Evolutionary conservation across 2,113 vertebrate species (phyloP), one percentile per base, ranked within the genome.

Genomic region (Serinus canaria): DNA sequence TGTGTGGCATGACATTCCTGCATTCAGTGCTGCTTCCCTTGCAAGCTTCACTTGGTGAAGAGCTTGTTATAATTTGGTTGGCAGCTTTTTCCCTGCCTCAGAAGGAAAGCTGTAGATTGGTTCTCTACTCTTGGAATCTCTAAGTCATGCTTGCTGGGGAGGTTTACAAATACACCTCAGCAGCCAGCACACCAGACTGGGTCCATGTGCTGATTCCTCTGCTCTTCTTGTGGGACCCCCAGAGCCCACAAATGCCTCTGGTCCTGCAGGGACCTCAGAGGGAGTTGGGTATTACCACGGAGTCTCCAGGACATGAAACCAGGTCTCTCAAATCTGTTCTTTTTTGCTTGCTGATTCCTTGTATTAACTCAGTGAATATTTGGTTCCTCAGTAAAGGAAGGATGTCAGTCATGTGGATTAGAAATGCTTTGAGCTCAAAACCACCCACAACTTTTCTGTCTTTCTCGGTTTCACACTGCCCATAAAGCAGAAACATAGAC

Each of bases 181-280:
- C 76, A 73, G 41, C 21, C 28, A 60, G 31, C 13, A 8, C 31
- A 19, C 25, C 46, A 39, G 50, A 13, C 49, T 79, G 4, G 21
- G 15, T 53, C 41, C 30, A 3, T 46, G 30, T 5, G 1, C 5
- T 49, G 59, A 37, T 7, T 9, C 13, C 43, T 3, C 2, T 64
- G 58, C 24, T 52, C 67, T 52, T 66, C 50, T 74, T 28, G n/a
- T 25, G 78, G 59, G 24, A 73, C 7, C 8, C 10, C 23, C 23
- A 14, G 28, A 72, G 44, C 37, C n/a, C 31, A 49, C 27, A 2
- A 1, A 11, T 41, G n/a, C 31, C 18, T 59, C 21, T 3, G 5
- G 17, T 33, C 43, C 62, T 0, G 0, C 11, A 41, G 24, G 28
- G 37, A 68, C 2, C 2, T 22, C 23, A 13, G 27, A 37, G 25